Evolutionary conservation across 1,140 invertebrate species (phyloP).

Genomic region (Zaprionus africanus): DNA sequence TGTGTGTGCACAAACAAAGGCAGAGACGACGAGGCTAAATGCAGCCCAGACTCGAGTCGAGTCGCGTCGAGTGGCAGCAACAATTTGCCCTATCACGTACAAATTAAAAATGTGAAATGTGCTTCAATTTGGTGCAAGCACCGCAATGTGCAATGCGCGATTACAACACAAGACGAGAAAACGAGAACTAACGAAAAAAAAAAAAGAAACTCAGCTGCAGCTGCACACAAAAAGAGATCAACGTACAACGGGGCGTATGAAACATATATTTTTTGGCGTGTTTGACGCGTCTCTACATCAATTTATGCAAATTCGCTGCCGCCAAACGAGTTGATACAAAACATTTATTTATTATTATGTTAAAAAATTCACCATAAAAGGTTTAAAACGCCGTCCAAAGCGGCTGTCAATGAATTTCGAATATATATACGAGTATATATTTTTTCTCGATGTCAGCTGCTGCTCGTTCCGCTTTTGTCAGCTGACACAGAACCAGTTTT

Average conservation of each 20-base stretch:
- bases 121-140: conserved; percentile 67
- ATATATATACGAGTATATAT: not conserved
- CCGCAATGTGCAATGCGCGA: conserved; percentile 15
- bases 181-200: conserved; percentile 11
- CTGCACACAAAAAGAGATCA: conserved; percentile 15
- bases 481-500: not conserved
- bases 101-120: conserved; percentile 83
- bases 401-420: conserved; percentile 8
- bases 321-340: not conserved
- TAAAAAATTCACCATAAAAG: conserved; percentile 11
- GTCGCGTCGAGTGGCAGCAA: conserved; percentile 67
- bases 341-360: conserved; percentile 29
- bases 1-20: conserved; percentile 36
- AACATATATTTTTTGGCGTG: conserved; percentile 6
- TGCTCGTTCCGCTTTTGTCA: not conserved
- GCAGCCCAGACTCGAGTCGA: conserved; percentile 44
- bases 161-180: conserved; percentile 50
- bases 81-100: conserved; percentile 82
- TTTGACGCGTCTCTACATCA: conserved; percentile 27
- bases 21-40: conserved; percentile 16
- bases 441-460: conserved; percentile 4
- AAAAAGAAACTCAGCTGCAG: conserved; percentile 2
- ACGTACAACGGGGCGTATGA: conserved; percentile 46
- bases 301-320: conserved; percentile 28
- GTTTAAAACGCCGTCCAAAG: not conserved